A percentile compares a stretch with the other conserved stretches of the same genome.
Evolutionary conservation across 2,797 vertebrate genomes (phyloP).

Genomic region (Silurus aristotelis): DNA sequence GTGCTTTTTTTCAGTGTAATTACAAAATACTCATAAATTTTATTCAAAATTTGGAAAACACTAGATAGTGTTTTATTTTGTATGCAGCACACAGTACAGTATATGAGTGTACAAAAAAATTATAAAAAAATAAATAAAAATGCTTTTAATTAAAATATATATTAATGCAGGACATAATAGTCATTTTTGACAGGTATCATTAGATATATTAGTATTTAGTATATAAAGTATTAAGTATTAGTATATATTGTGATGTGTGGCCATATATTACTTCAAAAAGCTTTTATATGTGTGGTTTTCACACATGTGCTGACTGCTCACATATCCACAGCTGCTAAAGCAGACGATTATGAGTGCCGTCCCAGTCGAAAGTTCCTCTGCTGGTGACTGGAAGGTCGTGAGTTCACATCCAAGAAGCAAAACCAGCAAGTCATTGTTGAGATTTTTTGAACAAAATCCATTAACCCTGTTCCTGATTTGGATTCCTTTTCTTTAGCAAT

Average conservation of each 20-base stretch:
- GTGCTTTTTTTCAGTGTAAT: background rate
- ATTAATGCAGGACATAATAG: background rate
- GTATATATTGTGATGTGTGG: background rate
- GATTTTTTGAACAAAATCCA: background rate
- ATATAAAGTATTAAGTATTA: too few relatives aligned
- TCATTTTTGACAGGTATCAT: background rate
- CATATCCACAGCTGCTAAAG: background rate
- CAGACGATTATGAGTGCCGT: background rate
- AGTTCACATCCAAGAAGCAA: background rate
- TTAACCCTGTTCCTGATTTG: background rate
- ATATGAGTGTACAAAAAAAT: background rate
- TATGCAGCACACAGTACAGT: background rate
- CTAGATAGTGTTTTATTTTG: background rate
- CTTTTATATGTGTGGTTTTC: constrained; percentile 10
- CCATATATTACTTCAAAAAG: constrained; percentile 4
- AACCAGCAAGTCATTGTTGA: background rate
- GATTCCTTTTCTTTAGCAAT: too few relatives aligned
- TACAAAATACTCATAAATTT: background rate
- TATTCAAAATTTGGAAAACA: background rate
- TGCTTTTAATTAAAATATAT: background rate
- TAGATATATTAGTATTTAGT: background rate
- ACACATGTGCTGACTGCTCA: constrained; percentile 24
- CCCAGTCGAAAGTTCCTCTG: background rate
- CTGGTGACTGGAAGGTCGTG: background rate
- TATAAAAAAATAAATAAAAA: background rate